phyloP scores from a whole-genome alignment of 2,113 vertebrate species.

The Xenopus laevis region DNA sequence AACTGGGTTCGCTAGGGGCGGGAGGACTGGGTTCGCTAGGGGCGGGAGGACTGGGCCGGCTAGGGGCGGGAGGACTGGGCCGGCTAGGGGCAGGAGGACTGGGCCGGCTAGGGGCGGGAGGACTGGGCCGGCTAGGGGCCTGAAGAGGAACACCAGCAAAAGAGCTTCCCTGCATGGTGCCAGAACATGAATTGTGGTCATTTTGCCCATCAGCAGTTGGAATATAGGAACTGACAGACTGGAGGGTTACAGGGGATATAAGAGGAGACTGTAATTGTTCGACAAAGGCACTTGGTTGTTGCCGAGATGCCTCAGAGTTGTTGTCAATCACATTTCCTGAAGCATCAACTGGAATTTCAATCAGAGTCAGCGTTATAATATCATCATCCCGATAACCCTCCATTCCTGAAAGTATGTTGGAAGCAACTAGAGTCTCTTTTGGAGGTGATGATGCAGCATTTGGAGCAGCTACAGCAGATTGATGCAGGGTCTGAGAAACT shows the following conservation, averaged over 20 bases:
- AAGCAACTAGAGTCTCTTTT: not conserved
- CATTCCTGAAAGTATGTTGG: slow-evolving; percentile 55
- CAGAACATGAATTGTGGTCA: slow-evolving; percentile 20
- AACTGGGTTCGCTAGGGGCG: no score
- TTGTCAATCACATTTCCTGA: slow-evolving; percentile 44
- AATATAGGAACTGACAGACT: no score
- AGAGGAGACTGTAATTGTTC: no score
- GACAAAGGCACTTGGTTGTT: not conserved
- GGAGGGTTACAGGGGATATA: not conserved
- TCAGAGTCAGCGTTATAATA: slow-evolving; percentile 68
- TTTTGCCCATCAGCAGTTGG: not conserved
- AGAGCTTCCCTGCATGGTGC: slow-evolving; percentile 43
- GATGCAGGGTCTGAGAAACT: not conserved
- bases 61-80: no score
- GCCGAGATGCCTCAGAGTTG: not conserved
- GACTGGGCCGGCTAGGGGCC: no score
- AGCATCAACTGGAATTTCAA: slow-evolving; percentile 58
- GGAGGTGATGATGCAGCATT: not conserved
- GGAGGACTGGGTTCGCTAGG: no score
- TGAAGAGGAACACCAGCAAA: no score
- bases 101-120: no score
- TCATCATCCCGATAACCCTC: slow-evolving; percentile 60
- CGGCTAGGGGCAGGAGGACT: no score
- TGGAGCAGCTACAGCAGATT: not conserved
- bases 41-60: no score